Base-by-base conservation (phyloP, 2,888 invertebrate species). In the Elgonia sp. region DNA sequence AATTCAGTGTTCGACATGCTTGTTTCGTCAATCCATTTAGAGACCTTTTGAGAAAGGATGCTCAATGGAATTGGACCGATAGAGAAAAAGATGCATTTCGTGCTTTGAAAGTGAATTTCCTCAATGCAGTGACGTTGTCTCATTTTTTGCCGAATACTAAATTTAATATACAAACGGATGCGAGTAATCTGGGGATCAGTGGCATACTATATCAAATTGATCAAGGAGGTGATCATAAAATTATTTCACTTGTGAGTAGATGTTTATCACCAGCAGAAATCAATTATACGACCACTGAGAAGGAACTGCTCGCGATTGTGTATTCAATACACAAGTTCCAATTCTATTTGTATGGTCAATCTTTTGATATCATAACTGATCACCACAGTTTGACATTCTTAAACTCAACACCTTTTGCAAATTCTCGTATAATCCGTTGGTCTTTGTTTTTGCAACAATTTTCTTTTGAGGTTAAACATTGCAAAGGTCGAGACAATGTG, bases 1-100 rank as follows among this genome's bases (percentile, higher is more conserved):
- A 87, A 69, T 83, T 87, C 46, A 70, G 40, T 16, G 16, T 67
- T 0, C 39, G 20, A 53, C 70, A 87, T 75, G 73, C 75, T 0
- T 29, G 53, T 65, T 75, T 37, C 14, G 37, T 83, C 4, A 12
- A 83, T 29, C 75, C 79, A 12, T 83, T 87, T 75, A 29, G 87
- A 0, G 18, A 80, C 16, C 39, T 80, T 1, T 39, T 83, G 8
- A 72, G 40, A 53, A 40, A 60, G 0, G 72, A 77, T 16, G 21
- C 5, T 9, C 0, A 50, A 0, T 80, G 83, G 83, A 20, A 39
- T 12, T 84, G 84, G 79, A 46, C 69, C 0, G 18, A 65, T 0
- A 9, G 8, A 6, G 67, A 80, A 42, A 21, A 10, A 29, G 29
- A 37, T 6, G 79, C 67, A 12, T 79, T 79, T 39, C 4, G 40